A percentile compares a stretch with the other conserved stretches of the same genome.
Conservation (phyloP, 2,797 vertebrate genomes). For the Bucorvus abyssinicus region DNA sequence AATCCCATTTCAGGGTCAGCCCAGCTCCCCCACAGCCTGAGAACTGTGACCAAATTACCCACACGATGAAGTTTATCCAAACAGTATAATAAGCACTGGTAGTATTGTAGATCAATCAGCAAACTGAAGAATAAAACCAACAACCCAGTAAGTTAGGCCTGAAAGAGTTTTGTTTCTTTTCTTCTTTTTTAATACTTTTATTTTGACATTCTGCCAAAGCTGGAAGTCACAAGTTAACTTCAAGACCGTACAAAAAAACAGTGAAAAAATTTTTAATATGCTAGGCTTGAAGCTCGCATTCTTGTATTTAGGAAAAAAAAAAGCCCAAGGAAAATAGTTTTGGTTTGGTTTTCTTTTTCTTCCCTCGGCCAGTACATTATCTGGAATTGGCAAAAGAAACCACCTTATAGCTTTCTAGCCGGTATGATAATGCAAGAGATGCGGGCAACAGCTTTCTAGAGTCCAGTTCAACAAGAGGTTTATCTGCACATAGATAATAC, state of each 20-base stretch:
- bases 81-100: accelerated
- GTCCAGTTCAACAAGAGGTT: background rate
- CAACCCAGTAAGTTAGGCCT: background rate
- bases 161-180: background rate
- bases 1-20: background rate
- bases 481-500: background rate
- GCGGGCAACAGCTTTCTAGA: accelerated
- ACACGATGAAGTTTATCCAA: background rate
- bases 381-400: background rate
- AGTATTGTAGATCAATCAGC: background rate
- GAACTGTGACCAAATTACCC: background rate
- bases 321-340: background rate
- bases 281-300: background rate
- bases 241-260: background rate
- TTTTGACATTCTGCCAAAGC: background rate
- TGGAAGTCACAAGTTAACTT: background rate
- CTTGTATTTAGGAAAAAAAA: background rate
- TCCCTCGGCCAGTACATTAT: background rate
- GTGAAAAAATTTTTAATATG: background rate
- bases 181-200: background rate
- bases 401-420: background rate
- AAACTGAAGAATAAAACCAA: background rate
- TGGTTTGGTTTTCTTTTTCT: background rate
- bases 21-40: background rate
- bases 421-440: background rate